A percentile compares a stretch with the other conserved stretches of the same genome.
Conservation (phyloP, 2,113 vertebrate genomes). For the Vidua chalybeata region DNA sequence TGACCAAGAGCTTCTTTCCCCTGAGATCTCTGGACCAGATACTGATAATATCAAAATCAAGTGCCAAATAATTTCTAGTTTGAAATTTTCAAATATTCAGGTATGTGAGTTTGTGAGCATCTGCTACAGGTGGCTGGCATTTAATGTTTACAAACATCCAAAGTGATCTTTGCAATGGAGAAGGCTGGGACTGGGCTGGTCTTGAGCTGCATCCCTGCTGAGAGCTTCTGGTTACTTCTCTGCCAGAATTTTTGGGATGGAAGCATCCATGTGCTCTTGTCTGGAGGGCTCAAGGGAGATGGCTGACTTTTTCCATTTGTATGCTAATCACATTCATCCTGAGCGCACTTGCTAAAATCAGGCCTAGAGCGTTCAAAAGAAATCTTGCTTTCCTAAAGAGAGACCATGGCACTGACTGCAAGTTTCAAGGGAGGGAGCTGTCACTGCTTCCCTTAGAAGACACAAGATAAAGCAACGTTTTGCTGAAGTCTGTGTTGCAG, state of each 20-base stretch:
- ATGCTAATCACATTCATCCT: not conserved
- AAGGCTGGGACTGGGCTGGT: not conserved
- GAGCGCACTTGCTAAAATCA: not conserved
- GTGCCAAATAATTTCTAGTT: not conserved
- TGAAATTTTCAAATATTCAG: not conserved
- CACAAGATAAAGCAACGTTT: not conserved
- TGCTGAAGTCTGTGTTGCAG: not conserved
- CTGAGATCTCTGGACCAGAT: not conserved
- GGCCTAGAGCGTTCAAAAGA: not conserved
- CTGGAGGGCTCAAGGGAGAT: not conserved
- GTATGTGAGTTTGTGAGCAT: not conserved
- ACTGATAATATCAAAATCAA: not conserved
- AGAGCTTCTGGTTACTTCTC: not conserved
- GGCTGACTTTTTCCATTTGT: not conserved
- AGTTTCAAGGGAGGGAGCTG: not conserved
- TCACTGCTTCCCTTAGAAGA: not conserved
- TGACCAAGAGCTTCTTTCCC: not conserved
- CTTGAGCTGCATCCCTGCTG: not conserved
- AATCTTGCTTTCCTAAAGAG: not conserved
- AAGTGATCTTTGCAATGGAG: not conserved
- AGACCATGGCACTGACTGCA: not conserved
- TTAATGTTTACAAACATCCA: not conserved
- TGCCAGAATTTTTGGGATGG: not conserved
- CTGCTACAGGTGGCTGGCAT: not conserved
- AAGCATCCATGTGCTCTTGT: not conserved